phyloP scores from a whole-genome alignment of 2,797 vertebrate genomes.

The Coranthus polyacanthus region DNA sequence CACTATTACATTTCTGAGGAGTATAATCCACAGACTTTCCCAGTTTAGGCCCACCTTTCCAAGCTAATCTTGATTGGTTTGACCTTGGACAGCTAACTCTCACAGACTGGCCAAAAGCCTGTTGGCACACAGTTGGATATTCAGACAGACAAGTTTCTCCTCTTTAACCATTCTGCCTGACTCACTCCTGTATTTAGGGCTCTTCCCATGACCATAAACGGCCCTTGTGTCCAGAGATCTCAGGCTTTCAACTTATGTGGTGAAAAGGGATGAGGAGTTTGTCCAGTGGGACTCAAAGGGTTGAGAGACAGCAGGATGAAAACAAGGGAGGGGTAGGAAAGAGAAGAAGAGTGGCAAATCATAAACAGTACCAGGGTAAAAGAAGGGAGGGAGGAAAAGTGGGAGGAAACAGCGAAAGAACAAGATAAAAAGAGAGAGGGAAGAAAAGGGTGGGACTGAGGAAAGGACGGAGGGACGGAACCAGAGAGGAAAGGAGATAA shows the following conservation, averaged over 20 bases:
- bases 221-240: conserved; percentile 47
- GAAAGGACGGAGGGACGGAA: conserved; percentile 61
- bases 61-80: conserved; percentile 31
- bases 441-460: conserved; percentile 51
- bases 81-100: conserved; percentile 33
- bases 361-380: conserved; percentile 48
- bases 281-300: conserved; percentile 50
- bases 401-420: conserved; percentile 62
- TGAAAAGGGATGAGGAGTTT: conserved; percentile 57
- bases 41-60: conserved; percentile 11
- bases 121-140: conserved; percentile 36
- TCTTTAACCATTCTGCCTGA: conserved; percentile 45
- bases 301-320: conserved; percentile 22
- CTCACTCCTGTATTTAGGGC: conserved; percentile 41
- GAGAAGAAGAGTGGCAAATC: conserved; percentile 46
- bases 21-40: background rate
- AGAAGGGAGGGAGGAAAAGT: conserved; percentile 27
- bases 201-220: conserved; percentile 74
- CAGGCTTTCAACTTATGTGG: conserved; percentile 59
- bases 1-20: background rate
- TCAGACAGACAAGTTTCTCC: conserved; percentile 28
- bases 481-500: conserved; percentile 73
- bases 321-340: conserved; percentile 44
- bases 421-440: conserved; percentile 61
- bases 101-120: conserved; percentile 4